Percentiles rank a stretch among this genome's conserved stretches.
Conservation (phyloP, 2,113 vertebrate genomes). For the Sardina pilchardus region DNA sequence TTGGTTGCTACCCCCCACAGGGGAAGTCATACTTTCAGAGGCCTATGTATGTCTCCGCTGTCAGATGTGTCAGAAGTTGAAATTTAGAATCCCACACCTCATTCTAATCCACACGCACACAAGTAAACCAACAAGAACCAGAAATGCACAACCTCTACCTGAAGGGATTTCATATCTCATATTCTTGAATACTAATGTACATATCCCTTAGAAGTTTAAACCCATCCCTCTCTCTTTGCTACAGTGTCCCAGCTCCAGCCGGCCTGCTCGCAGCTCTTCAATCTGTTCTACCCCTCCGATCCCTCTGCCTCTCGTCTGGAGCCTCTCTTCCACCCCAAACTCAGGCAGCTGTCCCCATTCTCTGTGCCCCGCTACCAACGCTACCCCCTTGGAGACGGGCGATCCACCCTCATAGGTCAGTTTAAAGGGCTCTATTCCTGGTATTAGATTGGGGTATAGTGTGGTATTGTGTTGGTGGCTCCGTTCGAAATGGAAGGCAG, state of each 20-base stretch:
- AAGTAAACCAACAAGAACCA: background rate
- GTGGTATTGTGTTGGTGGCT: too few species aligned
- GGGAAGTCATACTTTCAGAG: background rate
- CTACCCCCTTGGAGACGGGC: conserved; percentile 86
- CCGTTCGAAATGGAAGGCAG: too few species aligned
- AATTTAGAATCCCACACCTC: background rate
- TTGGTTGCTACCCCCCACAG: conserved; percentile 62
- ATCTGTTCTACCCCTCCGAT: conserved; percentile 90
- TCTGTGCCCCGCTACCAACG: conserved; percentile 89
- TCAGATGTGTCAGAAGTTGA: too few species aligned
- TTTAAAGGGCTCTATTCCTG: conserved; percentile 29
- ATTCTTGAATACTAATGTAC: background rate
- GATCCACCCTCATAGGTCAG: conserved; percentile 84
- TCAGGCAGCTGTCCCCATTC: conserved; percentile 87
- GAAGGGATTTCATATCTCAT: too few species aligned
- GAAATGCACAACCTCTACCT: too few species aligned
- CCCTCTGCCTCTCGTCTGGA: conserved; percentile 93
- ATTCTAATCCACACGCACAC: background rate
- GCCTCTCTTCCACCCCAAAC: conserved; percentile 85
- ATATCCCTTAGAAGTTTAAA: background rate
- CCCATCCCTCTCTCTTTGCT: conserved; percentile 37
- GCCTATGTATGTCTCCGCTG: too few species aligned
- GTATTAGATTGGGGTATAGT: too few species aligned
- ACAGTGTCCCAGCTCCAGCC: conserved; percentile 80
- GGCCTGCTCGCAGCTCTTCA: conserved; percentile 90